Evolutionary conservation across 2,888 invertebrate genomes (phyloP).

Genomic region (Andrena dorsata): DNA sequence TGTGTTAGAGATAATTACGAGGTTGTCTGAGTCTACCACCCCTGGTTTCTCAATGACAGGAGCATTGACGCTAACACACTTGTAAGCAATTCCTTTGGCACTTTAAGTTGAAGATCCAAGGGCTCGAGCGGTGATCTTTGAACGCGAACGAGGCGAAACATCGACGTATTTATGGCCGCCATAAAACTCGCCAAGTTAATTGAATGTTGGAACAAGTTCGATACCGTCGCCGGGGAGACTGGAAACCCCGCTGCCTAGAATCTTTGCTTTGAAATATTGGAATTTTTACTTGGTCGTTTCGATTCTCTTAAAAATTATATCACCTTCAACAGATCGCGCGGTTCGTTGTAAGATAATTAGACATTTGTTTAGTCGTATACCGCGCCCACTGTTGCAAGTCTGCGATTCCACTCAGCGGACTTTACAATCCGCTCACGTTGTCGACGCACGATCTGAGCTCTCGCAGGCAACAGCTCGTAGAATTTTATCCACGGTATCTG

Average conservation of each 20-base stretch:
- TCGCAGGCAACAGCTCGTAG: slow-evolving; percentile 25
- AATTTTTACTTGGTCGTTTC: slow-evolving; percentile 3
- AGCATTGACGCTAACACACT: background rate
- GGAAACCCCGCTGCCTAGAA: background rate
- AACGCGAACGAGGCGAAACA: slow-evolving; percentile 59
- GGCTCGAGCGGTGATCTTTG: slow-evolving; percentile 41
- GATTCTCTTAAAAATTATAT: background rate
- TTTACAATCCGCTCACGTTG: slow-evolving; percentile 45
- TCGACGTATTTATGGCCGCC: slow-evolving; percentile 71
- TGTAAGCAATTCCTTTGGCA: slow-evolving; percentile 22
- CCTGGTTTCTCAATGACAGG: background rate
- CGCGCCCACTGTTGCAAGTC: background rate
- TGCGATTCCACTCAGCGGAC: slow-evolving; percentile 13
- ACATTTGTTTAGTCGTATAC: background rate
- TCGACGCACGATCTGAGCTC: slow-evolving; percentile 51
- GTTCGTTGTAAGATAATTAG: background rate
- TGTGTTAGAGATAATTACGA: background rate
- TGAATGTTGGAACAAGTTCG: slow-evolving; percentile 67
- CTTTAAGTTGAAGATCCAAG: slow-evolving; percentile 18
- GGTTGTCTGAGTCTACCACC: background rate
- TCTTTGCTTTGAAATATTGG: slow-evolving; percentile 17
- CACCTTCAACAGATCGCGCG: background rate
- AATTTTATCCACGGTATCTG: slow-evolving; percentile 52
- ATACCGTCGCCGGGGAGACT: slow-evolving; percentile 26
- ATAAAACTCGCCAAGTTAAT: slow-evolving; percentile 73